Percentiles rank a stretch among this genome's conserved stretches.
phyloP scores from a whole-genome alignment of 2,113 vertebrate species.

The Corythornis cristatus region DNA sequence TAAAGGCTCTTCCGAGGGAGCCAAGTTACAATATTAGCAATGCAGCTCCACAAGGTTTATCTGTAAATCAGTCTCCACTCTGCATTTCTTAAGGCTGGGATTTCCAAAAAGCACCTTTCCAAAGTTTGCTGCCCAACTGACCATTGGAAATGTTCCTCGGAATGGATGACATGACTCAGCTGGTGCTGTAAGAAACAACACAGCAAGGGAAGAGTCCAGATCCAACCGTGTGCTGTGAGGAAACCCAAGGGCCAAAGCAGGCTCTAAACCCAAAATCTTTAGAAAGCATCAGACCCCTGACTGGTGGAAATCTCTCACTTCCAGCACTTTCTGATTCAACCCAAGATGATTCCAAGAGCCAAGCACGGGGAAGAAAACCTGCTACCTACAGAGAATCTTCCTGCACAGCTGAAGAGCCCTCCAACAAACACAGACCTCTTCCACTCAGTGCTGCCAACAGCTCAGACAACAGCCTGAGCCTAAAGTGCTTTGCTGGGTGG shows the following conservation, averaged over 20 bases:
- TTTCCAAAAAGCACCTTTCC: not conserved
- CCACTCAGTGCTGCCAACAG: not conserved
- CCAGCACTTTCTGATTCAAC: not conserved
- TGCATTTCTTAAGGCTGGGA: not conserved
- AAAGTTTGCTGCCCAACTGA: not conserved
- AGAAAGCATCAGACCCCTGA: not conserved
- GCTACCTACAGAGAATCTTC: slow-evolving; percentile 25
- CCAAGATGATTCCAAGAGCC: not conserved
- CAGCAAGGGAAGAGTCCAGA: not conserved
- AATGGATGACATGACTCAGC: not conserved
- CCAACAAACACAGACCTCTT: not conserved
- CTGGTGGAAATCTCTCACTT: not conserved
- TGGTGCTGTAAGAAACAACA: not conserved
- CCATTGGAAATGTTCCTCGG: not conserved
- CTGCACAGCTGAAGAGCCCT: not conserved
- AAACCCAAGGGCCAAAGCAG: not conserved
- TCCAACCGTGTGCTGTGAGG: not conserved
- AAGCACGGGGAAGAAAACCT: not conserved
- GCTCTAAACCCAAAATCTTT: not conserved
- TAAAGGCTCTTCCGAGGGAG: not conserved
- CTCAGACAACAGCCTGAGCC: not conserved
- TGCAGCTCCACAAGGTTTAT: not conserved
- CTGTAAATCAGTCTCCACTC: not conserved
- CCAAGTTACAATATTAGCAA: not conserved
- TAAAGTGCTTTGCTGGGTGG: not conserved